Evolutionary conservation across 2,797 vertebrate species (phyloP).

Genomic region (Huso huso): DNA sequence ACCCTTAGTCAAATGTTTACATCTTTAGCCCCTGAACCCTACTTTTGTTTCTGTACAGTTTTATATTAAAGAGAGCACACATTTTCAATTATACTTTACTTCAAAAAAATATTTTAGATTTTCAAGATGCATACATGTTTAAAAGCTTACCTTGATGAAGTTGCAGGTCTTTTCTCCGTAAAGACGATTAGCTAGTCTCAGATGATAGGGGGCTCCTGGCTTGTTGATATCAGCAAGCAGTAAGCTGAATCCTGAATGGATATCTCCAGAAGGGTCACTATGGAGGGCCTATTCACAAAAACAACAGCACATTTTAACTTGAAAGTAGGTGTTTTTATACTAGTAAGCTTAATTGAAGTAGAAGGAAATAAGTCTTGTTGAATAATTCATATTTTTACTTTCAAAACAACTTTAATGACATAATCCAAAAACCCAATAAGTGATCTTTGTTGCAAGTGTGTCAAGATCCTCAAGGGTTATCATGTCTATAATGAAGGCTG

Average conservation of each 20-base stretch:
- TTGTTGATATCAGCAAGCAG: slow-evolving; percentile 61
- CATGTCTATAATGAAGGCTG: background rate
- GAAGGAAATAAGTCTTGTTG: background rate
- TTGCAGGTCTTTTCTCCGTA: slow-evolving; percentile 72
- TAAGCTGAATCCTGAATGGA: slow-evolving; percentile 43
- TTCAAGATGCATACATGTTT: no score
- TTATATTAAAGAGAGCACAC: background rate
- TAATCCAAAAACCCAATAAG: background rate
- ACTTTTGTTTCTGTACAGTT: no score
- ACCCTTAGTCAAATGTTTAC: no score
- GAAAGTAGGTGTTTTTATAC: no score
- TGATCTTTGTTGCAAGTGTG: background rate
- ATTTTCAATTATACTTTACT: background rate
- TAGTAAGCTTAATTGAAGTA: background rate
- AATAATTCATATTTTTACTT: background rate
- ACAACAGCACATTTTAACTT: background rate
- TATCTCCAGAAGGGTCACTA: slow-evolving; percentile 21
- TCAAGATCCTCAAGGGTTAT: no score
- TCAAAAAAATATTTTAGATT: background rate
- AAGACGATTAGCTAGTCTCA: slow-evolving; percentile 73
- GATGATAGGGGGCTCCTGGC: slow-evolving; percentile 50
- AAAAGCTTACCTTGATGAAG: slow-evolving; percentile 62
- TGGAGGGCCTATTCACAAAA: slow-evolving; percentile 48
- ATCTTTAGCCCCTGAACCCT: no score
- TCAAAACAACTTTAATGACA: background rate